Evolutionary conservation across 2,797 vertebrate genomes (phyloP).

Genomic region (Streptopelia turtur): DNA sequence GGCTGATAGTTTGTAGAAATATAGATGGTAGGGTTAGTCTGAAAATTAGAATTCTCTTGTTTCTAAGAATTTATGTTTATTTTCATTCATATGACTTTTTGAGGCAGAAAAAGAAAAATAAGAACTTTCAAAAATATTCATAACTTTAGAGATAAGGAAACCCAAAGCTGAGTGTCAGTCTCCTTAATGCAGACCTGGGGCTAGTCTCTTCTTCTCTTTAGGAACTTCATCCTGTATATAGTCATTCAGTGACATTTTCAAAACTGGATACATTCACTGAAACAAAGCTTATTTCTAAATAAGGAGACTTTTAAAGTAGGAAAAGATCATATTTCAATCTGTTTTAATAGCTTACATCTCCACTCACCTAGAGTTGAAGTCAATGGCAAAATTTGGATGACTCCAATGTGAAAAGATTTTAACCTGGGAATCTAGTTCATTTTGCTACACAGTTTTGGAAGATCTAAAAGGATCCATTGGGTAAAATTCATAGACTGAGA

Average conservation of each 20-base stretch:
- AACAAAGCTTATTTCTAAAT: background rate
- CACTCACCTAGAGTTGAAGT: background rate
- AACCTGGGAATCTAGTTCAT: background rate
- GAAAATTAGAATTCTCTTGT: background rate
- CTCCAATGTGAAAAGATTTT: background rate
- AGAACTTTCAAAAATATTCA: background rate
- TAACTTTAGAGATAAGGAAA: background rate
- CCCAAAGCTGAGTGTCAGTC: background rate
- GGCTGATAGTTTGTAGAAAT: background rate
- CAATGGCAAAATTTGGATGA: background rate
- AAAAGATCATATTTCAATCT: background rate
- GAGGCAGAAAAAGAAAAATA: background rate
- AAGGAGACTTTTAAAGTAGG: background rate
- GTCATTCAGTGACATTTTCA: background rate
- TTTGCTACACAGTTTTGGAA: background rate
- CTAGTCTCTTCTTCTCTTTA: background rate
- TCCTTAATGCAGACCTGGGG: background rate
- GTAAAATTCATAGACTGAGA: background rate
- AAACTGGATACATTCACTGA: background rate
- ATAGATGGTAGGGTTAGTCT: background rate
- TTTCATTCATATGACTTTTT: background rate
- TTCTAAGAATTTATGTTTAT: background rate
- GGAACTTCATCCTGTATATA: background rate
- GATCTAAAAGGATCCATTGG: background rate
- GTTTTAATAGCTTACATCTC: background rate